Base-by-base conservation (phyloP, 2,888 invertebrate genomes). In the Anthophora plumipes region DNA sequence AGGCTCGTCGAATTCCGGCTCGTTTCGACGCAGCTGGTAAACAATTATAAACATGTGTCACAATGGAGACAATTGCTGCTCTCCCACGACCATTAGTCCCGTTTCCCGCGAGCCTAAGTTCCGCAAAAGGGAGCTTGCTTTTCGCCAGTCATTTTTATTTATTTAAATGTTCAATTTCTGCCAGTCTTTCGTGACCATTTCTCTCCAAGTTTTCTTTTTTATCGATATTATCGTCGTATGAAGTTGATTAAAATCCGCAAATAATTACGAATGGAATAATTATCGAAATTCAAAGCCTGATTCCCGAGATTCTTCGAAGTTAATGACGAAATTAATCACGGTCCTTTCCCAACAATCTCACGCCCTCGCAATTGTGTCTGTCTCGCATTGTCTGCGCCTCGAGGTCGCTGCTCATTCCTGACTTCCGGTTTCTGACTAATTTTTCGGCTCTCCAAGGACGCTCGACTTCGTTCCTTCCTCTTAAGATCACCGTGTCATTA, bases 31-130 rank as follows among this genome's bases (percentile, higher is more conserved):
- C 88, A 85, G 88, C 88, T 87, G 83, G 89, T 88, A 91, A 91
- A 91, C 90, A 92, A 91, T 92, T 90, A 90, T 87, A 88, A 87
- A 84, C 85, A 88, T 80, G 80, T 69, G 71, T 88, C 87, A 90
- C 90, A 90, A 91, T 91, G 89, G 87, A 89, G 90, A 91, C 92
- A 92, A 92, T 92, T 92, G 90, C 83, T 85, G 70, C 82, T 89
- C 90, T 92, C 92, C 88, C 92, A 92, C 92, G 91, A 74, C 88
- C 86, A 91, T 92, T 91, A 86, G 85, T 64, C 78, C 80, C 84
- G 81, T 88, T 90, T 89, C 84, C 77, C 84, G 82, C 82, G 61
- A 55, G 74, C 68, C 64, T 46, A 41, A 55, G 63, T 68, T 74
- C 48, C 67, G 48, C 68, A 74, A 70, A 80, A 69, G 43, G 60